Percentiles rank a stretch among this genome's conserved stretches.
These are phyloP conservation scores for Trichogramma evanescens DNA, from an alignment of 2,888 invertebrate species.

Conservation along the genomic window DNA sequence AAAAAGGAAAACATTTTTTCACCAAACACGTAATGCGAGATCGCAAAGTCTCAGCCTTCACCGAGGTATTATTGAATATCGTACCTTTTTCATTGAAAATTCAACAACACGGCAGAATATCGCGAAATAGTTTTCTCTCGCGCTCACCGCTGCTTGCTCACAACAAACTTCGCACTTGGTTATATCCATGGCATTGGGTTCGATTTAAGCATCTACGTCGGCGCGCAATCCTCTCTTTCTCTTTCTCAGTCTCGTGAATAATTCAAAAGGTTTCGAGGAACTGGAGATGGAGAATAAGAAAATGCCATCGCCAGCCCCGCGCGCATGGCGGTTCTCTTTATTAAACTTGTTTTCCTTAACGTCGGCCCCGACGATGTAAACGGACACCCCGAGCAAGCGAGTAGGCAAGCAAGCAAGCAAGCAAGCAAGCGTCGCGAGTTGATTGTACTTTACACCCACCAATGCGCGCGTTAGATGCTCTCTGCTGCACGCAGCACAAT, in stretches of 20 bases:
- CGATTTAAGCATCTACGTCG: conserved; percentile 9
- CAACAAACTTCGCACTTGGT: conserved; percentile 14
- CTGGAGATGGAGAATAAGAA: neutral
- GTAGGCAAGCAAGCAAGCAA: too few relatives aligned
- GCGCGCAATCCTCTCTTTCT: neutral
- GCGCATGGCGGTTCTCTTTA: conserved; percentile 2
- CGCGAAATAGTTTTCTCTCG: conserved; percentile 10
- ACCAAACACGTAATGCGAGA: too few relatives aligned
- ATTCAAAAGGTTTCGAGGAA: conserved; percentile 4
- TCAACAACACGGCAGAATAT: conserved; percentile 18
- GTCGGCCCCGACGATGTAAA: too few relatives aligned
- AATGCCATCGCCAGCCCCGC: neutral
- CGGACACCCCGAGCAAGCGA: too few relatives aligned
- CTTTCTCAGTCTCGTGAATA: conserved; percentile 10
- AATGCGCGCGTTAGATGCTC: too few relatives aligned
- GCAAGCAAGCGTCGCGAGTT: too few relatives aligned
- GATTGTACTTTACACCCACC: too few relatives aligned
- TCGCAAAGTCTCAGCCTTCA: too few relatives aligned
- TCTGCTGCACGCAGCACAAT: too few relatives aligned
- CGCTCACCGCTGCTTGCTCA: neutral
- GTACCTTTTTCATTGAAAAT: conserved; percentile 22
- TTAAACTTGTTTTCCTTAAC: conserved; percentile 10
- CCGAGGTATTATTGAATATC: too few relatives aligned
- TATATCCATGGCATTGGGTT: neutral
- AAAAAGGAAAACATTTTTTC: too few relatives aligned